These are phyloP conservation scores for Dendrophyllia cribrosa DNA, from an alignment of 64 coral and sea anemone species.

Conservation along the genomic window DNA sequence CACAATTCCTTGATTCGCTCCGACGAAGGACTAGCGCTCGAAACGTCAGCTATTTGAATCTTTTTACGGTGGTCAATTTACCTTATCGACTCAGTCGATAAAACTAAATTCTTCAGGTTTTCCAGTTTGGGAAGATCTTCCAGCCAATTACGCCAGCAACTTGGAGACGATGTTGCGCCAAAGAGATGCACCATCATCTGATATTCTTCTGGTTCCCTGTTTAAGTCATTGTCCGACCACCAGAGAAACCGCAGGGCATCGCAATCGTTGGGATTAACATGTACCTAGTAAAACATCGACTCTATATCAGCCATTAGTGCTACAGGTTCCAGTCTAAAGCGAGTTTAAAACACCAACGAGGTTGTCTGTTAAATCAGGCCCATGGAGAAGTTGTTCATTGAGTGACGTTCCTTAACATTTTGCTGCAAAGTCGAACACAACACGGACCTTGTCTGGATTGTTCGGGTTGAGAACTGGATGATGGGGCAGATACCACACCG, in stretches of 20 bases:
- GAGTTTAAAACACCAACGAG: constrained; percentile 19
- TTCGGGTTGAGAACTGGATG: constrained; percentile 61
- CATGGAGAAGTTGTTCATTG: constrained; percentile 38
- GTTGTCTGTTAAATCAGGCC: constrained; percentile 54
- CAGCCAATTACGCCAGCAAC: constrained; percentile 34
- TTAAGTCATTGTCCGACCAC: constrained; percentile 39
- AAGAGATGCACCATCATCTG: constrained; percentile 57
- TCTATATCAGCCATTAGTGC: constrained; percentile 48
- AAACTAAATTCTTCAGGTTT: no score
- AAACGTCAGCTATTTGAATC: no score
- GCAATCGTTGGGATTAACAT: constrained; percentile 31
- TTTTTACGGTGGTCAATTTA: no score
- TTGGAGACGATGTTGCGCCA: constrained; percentile 45
- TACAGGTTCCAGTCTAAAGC: constrained; percentile 31
- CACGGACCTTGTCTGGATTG: constrained; percentile 65
- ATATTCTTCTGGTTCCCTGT: constrained; percentile 28
- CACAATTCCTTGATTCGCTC: no score
- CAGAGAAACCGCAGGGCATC: constrained; percentile 54
- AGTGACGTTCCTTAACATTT: constrained; percentile 6
- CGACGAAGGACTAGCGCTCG: no score
- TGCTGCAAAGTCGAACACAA: constrained; percentile 61
- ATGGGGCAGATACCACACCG: constrained; percentile 59
- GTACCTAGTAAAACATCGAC: constrained; percentile 54
- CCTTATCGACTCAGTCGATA: no score
- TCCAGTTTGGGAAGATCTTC: background rate